Base-by-base conservation (phyloP, 2,797 vertebrate genomes). In the Anas bernieri region DNA sequence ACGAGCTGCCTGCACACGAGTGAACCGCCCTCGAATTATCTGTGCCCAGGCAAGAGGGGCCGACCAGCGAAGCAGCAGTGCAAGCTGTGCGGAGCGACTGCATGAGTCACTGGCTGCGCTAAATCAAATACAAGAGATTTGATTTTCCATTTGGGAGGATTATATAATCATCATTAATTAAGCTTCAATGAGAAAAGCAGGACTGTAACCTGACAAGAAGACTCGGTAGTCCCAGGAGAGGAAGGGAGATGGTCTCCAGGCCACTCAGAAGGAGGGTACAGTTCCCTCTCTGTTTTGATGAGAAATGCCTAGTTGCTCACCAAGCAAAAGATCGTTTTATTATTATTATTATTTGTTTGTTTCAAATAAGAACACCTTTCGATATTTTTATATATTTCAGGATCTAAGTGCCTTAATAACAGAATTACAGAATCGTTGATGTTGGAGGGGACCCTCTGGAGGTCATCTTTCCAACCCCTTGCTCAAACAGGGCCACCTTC, bases 81-180 rank as follows among this genome's bases (percentile, higher is more conserved):
- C 37, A n/a, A 54, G 83, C 95, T 69, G 54, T 16, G 66, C 22
- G 1, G 58, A 94, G 64, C 1, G 31, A 73, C 85, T 89, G 88
- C 90, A 85, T 95, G 96, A 96, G 79, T 96, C 95, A 96, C 92
- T 88, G 92, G 41, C 95, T 95, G 69, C 63, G 89, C 92, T 95
- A 94, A 92, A 93, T 86, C 93, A 94, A 69, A 91, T 88, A 89
- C 90, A 85, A 68, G 92, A 96, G 95, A 93, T 83, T 62, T 81
- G 90, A 68, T 94, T 91, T 92, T 80, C 82, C 92, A 92, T 95
- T 94, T 87, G 93, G 94, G 95, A 95, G 75, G 88, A 87, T 96
- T 97, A 93, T 93, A 92, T 96, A 95, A 96, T 78, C 92, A 77
- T 78, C 93, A 77, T 97, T 96, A 96, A 96, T 95, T 95, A 95